phyloP scores from a whole-genome alignment of 2,797 vertebrate species.

The Aphelocoma californica region DNA sequence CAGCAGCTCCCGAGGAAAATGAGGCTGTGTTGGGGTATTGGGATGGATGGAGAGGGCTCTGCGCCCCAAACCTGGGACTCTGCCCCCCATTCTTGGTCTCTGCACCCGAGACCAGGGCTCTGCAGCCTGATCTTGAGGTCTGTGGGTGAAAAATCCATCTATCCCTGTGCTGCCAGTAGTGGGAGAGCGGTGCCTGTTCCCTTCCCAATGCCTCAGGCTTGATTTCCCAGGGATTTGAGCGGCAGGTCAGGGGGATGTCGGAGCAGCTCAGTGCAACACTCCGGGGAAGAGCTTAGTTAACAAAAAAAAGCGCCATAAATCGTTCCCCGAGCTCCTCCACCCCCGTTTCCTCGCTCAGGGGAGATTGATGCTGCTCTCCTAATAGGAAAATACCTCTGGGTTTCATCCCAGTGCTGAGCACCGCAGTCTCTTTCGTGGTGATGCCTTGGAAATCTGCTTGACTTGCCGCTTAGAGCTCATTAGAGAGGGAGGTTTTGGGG shows the following conservation, averaged over 20 bases:
- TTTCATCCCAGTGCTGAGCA: background rate
- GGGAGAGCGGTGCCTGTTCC: accelerated
- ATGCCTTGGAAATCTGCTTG: background rate
- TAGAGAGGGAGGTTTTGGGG: background rate
- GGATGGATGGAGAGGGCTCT: background rate
- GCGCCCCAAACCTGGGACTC: background rate
- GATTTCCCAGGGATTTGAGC: background rate
- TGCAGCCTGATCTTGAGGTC: background rate
- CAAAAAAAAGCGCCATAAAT: background rate
- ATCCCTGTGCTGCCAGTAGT: background rate
- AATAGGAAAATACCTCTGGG: background rate
- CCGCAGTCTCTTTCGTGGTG: background rate
- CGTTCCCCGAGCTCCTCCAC: background rate
- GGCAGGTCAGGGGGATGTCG: background rate
- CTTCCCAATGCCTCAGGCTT: background rate
- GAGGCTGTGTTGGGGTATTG: background rate
- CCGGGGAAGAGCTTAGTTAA: background rate
- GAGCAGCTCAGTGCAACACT: background rate
- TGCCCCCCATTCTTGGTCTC: background rate
- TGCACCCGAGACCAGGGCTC: background rate
- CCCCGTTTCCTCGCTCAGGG: accelerated
- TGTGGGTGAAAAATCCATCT: background rate
- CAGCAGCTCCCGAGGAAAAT: background rate
- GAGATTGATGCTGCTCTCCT: background rate
- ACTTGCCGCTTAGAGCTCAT: background rate